These are phyloP conservation scores for Oreochromis grahami DNA, from an alignment of 2,797 vertebrate genomes.

Conservation along the genomic window DNA sequence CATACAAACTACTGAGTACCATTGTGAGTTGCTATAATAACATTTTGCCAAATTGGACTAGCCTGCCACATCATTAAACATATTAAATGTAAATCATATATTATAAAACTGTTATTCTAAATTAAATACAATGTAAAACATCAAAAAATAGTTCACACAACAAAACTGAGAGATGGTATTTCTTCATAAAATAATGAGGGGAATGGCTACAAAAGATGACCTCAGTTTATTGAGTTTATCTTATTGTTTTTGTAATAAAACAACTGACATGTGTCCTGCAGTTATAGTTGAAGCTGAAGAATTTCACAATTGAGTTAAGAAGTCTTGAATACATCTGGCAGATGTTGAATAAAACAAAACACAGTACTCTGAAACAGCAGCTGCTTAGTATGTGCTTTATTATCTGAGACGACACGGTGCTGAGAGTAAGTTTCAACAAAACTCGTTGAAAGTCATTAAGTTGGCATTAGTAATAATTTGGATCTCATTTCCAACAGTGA, in stretches of 20 bases:
- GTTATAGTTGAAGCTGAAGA: background rate
- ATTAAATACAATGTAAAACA: background rate
- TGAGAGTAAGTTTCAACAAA: background rate
- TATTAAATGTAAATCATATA: background rate
- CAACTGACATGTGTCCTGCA: background rate
- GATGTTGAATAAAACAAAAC: background rate
- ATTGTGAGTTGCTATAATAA: background rate
- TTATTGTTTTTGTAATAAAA: background rate
- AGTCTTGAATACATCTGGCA: background rate
- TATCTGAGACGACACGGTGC: background rate
- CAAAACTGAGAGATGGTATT: background rate
- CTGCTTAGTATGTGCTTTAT: background rate
- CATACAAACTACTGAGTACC: background rate
- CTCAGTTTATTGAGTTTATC: background rate
- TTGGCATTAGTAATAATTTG: background rate
- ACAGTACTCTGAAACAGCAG: background rate
- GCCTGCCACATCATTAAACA: background rate
- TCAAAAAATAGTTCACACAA: background rate
- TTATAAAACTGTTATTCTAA: background rate
- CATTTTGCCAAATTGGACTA: background rate
- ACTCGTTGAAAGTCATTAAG: background rate
- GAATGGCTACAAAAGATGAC: background rate
- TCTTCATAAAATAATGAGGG: background rate
- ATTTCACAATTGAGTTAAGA: background rate
- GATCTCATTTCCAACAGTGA: background rate